A percentile compares a stretch with the other conserved stretches of the same genome.
Conservation (phyloP, 92 coral and sea anemone genomes). For the Palythoa grandis region DNA sequence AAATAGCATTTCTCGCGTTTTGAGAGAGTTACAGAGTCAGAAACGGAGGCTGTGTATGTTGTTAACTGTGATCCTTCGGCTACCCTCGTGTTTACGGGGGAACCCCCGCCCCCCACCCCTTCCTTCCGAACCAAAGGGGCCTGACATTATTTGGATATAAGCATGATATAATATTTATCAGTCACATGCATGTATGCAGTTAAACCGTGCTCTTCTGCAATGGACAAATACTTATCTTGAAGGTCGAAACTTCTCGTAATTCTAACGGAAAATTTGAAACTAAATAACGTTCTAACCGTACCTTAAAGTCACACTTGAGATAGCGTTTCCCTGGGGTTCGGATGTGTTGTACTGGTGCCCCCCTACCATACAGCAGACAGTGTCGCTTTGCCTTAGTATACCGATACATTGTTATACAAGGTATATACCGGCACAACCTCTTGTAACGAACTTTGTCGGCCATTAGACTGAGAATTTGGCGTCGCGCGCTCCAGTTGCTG, state of each 20-base stretch:
- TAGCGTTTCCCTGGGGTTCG: conserved; percentile 46
- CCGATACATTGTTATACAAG: conserved; percentile 56
- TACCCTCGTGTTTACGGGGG: conserved; percentile 28
- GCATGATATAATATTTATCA: conserved; percentile 40
- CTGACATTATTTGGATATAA: conserved; percentile 29
- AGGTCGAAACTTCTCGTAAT: conserved; percentile 19
- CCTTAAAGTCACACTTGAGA: conserved; percentile 62
- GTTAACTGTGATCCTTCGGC: conserved; percentile 27
- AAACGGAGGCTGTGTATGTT: conserved; percentile 20
- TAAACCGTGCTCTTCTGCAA: conserved; percentile 38
- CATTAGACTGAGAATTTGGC: conserved; percentile 56
- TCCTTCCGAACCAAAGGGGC: conserved; percentile 29
- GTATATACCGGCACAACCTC: conserved; percentile 60
- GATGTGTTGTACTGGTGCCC: conserved; percentile 60
- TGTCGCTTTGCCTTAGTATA: conserved; percentile 61
- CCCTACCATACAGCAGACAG: conserved; percentile 61
- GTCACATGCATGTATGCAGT: conserved; percentile 23
- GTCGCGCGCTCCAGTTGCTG: conserved; percentile 58
- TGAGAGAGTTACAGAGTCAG: conserved; percentile 35
- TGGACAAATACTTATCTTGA: conserved; percentile 10
- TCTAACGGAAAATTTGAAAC: conserved; percentile 25
- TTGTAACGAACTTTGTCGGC: conserved; percentile 58
- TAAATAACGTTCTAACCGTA: conserved; percentile 35
- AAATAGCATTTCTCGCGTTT: conserved; percentile 25
- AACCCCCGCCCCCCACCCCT: not conserved